These are phyloP conservation scores for Morpho achilles DNA, from an alignment of 2,888 invertebrate genomes.

Conservation along the genomic window DNA sequence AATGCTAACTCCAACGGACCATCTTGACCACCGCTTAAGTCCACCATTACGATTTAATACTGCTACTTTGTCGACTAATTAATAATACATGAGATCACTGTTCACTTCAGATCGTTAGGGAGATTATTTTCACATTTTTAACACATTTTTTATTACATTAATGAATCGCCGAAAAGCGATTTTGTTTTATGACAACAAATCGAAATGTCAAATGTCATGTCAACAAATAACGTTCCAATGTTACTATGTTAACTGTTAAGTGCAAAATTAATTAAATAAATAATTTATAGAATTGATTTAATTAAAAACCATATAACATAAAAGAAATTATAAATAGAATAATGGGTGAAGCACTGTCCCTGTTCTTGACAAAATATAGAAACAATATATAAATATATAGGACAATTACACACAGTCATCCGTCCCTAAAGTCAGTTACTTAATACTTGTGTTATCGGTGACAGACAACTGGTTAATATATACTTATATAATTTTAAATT, in stretches of 20 bases:
- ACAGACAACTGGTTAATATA: no score
- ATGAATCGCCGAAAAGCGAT: slow-evolving; percentile 20
- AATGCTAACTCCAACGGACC: slow-evolving; percentile 92
- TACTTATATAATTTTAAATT: no score
- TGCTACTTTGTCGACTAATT: slow-evolving; percentile 42
- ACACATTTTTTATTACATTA: slow-evolving; percentile 16
- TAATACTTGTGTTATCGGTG: no score
- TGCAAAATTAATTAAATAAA: no score
- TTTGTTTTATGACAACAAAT: slow-evolving; percentile 27
- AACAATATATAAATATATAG: no score
- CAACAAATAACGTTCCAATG: background rate
- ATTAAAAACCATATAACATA: no score
- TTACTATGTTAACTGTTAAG: no score
- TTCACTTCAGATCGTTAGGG: slow-evolving; percentile 32
- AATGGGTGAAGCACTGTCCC: no score
- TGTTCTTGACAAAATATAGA: background rate
- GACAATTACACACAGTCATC: no score
- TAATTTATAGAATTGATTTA: no score
- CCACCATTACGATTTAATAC: slow-evolving; percentile 84
- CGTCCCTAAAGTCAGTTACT: no score
- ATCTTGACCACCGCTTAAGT: slow-evolving; percentile 88
- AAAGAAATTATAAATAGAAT: no score
- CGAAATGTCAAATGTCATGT: slow-evolving; percentile 20
- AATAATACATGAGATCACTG: slow-evolving; percentile 32
- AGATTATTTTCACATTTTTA: slow-evolving; percentile 24